Conservation (phyloP, 2,888 invertebrate species). For the Eilema sororculum region DNA sequence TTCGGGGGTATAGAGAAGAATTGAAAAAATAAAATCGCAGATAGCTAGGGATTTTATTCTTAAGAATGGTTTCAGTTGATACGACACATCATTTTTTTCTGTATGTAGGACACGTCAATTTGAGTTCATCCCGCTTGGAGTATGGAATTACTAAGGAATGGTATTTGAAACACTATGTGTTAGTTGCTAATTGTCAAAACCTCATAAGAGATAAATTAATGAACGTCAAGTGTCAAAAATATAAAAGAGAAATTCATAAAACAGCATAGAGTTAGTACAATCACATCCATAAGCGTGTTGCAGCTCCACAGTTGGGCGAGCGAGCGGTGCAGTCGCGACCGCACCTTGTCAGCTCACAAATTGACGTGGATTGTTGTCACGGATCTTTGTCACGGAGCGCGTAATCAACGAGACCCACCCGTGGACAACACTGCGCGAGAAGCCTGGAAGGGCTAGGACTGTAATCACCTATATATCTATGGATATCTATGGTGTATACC, state of each 20-base stretch:
- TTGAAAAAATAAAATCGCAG: not conserved
- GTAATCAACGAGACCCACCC: slow-evolving; percentile 50
- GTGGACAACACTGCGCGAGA: slow-evolving; percentile 17
- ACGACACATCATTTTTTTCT: too few species aligned
- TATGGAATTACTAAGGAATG: too few species aligned
- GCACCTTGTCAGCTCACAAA: slow-evolving; percentile 82
- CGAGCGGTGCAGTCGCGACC: slow-evolving; percentile 65
- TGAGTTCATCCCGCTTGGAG: too few species aligned
- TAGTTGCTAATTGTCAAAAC: too few species aligned
- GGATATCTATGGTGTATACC: too few species aligned
- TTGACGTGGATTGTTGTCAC: slow-evolving; percentile 82
- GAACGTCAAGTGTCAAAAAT: not conserved
- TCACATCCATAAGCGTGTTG: not conserved
- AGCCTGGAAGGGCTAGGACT: slow-evolving; percentile 27
- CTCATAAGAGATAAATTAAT: too few species aligned
- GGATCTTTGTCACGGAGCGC: slow-evolving; percentile 75
- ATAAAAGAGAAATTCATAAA: not conserved
- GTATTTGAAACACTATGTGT: too few species aligned
- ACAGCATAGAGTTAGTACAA: not conserved
- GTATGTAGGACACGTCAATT: too few species aligned
- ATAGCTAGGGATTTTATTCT: too few species aligned
- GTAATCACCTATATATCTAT: too few species aligned
- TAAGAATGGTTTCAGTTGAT: too few species aligned
- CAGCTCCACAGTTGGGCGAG: slow-evolving; percentile 39
- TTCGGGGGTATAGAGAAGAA: not conserved